phyloP scores from a whole-genome alignment of 2,113 vertebrate species.

The Murina feae region DNA sequence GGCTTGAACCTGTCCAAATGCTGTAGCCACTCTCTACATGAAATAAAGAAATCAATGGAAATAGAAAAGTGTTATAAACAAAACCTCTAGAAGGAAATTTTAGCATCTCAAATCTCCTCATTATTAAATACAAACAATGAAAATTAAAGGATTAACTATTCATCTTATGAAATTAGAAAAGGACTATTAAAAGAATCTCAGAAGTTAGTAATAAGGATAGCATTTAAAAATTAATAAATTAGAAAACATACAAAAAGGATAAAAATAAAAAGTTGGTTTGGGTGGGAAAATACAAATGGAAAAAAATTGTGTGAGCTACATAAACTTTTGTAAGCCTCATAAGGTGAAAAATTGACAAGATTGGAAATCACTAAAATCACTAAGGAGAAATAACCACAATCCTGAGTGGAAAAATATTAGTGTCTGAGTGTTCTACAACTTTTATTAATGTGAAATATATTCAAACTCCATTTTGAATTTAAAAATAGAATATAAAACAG shows the following conservation, averaged over 20 bases:
- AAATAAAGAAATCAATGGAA: not conserved
- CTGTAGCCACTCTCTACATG: too few relatives aligned
- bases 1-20: too few relatives aligned
- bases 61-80: not conserved
- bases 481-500: not conserved
- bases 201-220: not conserved
- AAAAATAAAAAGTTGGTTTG: not conserved
- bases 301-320: not conserved
- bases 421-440: not conserved
- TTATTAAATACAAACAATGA: not conserved
- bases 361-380: not conserved
- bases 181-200: not conserved
- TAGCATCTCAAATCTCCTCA: not conserved
- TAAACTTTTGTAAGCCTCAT: not conserved
- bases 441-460: not conserved
- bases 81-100: not conserved
- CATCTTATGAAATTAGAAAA: not conserved
- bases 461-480: not conserved
- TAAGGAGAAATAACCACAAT: not conserved
- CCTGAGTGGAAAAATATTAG: not conserved
- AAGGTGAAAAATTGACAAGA: not conserved
- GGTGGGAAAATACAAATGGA: not conserved
- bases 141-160: not conserved
- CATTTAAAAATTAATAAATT: not conserved
- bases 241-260: not conserved